Evolutionary conservation across 2,113 vertebrate genomes (phyloP), one percentile per base, ranked within the genome.

Genomic region (Zapornia atra): DNA sequence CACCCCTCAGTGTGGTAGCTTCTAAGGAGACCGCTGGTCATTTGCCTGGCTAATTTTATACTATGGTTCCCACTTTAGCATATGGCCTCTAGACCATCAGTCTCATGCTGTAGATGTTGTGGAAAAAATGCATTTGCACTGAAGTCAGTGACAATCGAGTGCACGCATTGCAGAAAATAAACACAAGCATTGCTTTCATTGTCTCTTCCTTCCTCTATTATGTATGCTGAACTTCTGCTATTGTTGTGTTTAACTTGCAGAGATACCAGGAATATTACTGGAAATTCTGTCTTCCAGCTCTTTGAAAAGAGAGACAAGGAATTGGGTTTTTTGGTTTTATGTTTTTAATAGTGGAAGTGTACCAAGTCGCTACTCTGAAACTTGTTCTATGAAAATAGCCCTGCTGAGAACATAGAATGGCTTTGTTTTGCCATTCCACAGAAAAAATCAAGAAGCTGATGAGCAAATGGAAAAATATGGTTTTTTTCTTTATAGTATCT

Each of bases 401-500:
- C 89, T 82, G 60, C 70, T 94, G 93, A 91, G 81, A 97, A 92
- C 94, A 98, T 95, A 97, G 79, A 70, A 71, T 40, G 29, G 80
- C 96, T 98, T 98, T 98, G 96, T 98, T 97, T 94, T 94, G 64
- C 15, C 60, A 38, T 79, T 69, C 44, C 53, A 53, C 48, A 88
- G 51, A 66, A 81, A 81, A 94, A 78, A 94, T 94, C 95, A 95
- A 92, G 65, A 66, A 56, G 69, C 46, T 81, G 66, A 86, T 95
- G 93, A 98, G 90, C 82, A 83, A 94, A 96, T 92, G 93, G 92
- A 96, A 97, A 97, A 96, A 56, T 4, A 26, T 28, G 34, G 34
- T 92, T 6, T 59, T 50, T 48, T 75, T 29, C 38, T 68, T 51
- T 91, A 38, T 63, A 71, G 70, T 87, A 70, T 40, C 24, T 59